Percentiles rank a stretch among this genome's conserved stretches.
Evolutionary conservation across 1,140 invertebrate genomes (phyloP).

Genomic region (Dreissena rostriformis): DNA sequence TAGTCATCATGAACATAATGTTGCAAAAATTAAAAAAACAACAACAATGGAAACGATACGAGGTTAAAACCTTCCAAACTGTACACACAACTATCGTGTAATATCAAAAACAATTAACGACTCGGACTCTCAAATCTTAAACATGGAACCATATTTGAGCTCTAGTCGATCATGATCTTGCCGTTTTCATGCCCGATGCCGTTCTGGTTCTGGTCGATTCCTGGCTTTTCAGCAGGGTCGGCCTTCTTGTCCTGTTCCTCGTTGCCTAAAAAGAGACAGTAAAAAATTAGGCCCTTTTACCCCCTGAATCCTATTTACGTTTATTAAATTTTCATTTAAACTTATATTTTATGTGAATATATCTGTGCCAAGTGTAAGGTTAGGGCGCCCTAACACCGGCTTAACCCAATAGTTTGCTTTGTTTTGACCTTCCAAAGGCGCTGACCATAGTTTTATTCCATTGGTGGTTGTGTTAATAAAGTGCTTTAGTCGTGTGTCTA

Average conservation of each 20-base stretch:
- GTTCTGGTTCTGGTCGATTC: slow-evolving; percentile 64
- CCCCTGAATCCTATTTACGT: background rate
- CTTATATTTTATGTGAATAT: background rate
- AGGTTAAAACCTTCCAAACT: no score
- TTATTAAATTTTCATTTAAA: background rate
- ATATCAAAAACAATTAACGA: no score
- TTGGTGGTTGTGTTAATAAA: no score
- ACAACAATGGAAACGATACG: no score
- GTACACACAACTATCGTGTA: no score
- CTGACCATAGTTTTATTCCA: background rate
- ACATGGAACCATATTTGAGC: background rate
- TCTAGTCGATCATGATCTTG: slow-evolving; percentile 69
- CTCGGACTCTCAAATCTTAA: no score
- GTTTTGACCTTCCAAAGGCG: background rate
- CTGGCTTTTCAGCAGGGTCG: slow-evolving; percentile 50
- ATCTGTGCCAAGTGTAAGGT: background rate
- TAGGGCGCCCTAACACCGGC: background rate
- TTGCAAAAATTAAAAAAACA: no score
- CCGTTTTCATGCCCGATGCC: slow-evolving; percentile 38
- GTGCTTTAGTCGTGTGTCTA: no score
- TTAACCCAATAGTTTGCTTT: background rate
- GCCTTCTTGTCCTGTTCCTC: slow-evolving; percentile 64
- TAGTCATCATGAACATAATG: no score
- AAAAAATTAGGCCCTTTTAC: background rate
- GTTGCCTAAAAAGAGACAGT: slow-evolving; percentile 42